Evolutionary conservation across 2,113 vertebrate species (phyloP).

Genomic region (Chaenocephalus aceratus): DNA sequence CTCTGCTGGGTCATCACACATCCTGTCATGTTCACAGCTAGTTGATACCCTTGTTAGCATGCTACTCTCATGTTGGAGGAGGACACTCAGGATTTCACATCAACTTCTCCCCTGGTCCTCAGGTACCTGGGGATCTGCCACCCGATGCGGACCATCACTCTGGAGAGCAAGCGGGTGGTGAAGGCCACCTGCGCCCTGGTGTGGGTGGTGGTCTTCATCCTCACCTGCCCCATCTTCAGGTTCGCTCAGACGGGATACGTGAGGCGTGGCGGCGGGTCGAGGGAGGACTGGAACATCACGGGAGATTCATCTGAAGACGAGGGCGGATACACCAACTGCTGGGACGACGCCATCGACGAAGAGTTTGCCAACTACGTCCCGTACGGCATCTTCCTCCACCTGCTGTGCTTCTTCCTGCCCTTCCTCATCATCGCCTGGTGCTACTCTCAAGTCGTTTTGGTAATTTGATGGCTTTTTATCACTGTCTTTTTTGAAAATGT

Average conservation of each 20-base stretch:
- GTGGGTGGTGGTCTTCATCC: conserved; percentile 85
- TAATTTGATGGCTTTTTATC: too few species aligned
- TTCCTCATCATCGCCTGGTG: conserved; percentile 88
- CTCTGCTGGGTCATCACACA: too few species aligned
- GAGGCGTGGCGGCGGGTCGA: conserved; percentile 1
- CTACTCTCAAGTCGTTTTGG: conserved; percentile 84
- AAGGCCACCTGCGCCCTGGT: conserved; percentile 84
- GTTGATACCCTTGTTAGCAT: too few species aligned
- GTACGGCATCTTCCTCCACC: conserved; percentile 85
- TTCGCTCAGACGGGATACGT: conserved; percentile 84
- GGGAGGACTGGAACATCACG: conserved; percentile 29
- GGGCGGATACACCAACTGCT: conserved; percentile 82
- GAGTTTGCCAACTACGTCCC: conserved; percentile 87
- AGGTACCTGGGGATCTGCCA: conserved; percentile 87
- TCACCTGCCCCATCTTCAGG: conserved; percentile 87
- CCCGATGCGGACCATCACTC: conserved; percentile 85
- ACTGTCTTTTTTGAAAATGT: too few species aligned
- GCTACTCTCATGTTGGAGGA: too few species aligned
- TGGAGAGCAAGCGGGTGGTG: conserved; percentile 84
- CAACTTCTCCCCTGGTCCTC: conserved; percentile 58
- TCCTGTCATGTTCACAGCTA: too few species aligned
- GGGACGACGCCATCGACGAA: conserved; percentile 86
- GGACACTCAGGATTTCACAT: too few species aligned
- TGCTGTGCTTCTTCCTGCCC: conserved; percentile 85
- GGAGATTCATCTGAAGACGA: neutral